phyloP scores from a whole-genome alignment of 2,888 invertebrate genomes.

The Drepanosiphum platanoidis region DNA sequence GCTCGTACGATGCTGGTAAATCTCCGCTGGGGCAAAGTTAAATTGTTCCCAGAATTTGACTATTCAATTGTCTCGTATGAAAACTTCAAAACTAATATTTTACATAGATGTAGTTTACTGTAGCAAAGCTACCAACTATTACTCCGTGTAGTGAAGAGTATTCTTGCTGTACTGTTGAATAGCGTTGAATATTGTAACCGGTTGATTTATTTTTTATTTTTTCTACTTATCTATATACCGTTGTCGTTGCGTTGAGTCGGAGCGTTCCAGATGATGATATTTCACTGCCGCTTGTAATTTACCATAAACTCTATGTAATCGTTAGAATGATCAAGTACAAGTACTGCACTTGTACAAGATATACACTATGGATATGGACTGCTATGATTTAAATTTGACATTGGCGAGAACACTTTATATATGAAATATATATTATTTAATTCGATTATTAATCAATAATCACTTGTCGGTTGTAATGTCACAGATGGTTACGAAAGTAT shows the following conservation, averaged over 20 bases:
- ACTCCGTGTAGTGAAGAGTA: neutral
- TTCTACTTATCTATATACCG: conserved; percentile 18
- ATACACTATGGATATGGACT: no score
- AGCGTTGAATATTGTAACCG: conserved; percentile 36
- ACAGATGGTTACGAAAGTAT: no score
- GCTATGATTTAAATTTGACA: no score
- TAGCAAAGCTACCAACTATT: neutral
- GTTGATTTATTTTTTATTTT: conserved; percentile 31
- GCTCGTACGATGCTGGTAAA: neutral
- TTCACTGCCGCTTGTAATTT: no score
- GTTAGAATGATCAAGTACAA: no score
- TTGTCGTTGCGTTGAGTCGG: conserved; percentile 11
- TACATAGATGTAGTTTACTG: neutral
- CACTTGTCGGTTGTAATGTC: no score
- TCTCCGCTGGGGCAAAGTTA: neutral
- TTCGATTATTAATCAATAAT: no score
- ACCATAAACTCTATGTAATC: no score
- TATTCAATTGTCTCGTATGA: neutral
- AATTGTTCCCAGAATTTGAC: neutral
- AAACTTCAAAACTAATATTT: neutral
- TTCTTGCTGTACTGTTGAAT: neutral
- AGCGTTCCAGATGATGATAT: conserved; percentile 4
- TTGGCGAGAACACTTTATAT: no score
- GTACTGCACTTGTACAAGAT: no score
- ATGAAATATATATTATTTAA: no score